Evolutionary conservation across 2,113 vertebrate genomes (phyloP).

Genomic region (Piaya cayana): DNA sequence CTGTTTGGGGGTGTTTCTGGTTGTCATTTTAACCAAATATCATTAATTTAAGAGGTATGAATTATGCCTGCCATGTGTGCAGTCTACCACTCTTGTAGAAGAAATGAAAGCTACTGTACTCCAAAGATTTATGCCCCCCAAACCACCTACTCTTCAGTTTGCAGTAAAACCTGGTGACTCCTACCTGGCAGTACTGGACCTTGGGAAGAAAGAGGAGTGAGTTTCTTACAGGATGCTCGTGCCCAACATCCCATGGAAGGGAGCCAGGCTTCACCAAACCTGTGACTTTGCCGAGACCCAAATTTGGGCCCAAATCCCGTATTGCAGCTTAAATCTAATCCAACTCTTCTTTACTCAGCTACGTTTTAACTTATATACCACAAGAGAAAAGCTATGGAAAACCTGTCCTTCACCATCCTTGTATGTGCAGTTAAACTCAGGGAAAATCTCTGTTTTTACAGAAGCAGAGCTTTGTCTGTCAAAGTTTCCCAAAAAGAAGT

Average conservation of each 20-base stretch:
- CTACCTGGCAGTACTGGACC: not conserved
- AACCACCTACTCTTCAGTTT: not conserved
- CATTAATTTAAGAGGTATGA: not conserved
- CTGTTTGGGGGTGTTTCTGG: fast-evolving
- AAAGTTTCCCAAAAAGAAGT: too few species aligned
- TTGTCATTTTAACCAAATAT: not conserved
- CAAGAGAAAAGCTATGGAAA: not conserved
- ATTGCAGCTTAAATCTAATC: fast-evolving
- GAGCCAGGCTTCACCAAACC: not conserved
- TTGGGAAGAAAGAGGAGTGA: not conserved
- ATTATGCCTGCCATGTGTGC: not conserved
- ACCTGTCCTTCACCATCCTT: not conserved
- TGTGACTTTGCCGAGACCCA: not conserved
- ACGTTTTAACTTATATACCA: fast-evolving
- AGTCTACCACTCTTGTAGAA: not conserved
- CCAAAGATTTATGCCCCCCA: not conserved
- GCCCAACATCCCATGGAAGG: not conserved
- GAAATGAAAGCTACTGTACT: not conserved
- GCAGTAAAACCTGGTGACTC: not conserved
- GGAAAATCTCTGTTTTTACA: not conserved
- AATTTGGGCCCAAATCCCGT: not conserved
- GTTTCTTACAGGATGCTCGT: not conserved
- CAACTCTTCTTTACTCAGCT: not conserved
- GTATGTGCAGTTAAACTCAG: not conserved
- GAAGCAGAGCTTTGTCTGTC: not conserved